These are phyloP conservation scores for Arenaria interpres DNA, from an alignment of 2,113 vertebrate species.

Conservation along the genomic window DNA sequence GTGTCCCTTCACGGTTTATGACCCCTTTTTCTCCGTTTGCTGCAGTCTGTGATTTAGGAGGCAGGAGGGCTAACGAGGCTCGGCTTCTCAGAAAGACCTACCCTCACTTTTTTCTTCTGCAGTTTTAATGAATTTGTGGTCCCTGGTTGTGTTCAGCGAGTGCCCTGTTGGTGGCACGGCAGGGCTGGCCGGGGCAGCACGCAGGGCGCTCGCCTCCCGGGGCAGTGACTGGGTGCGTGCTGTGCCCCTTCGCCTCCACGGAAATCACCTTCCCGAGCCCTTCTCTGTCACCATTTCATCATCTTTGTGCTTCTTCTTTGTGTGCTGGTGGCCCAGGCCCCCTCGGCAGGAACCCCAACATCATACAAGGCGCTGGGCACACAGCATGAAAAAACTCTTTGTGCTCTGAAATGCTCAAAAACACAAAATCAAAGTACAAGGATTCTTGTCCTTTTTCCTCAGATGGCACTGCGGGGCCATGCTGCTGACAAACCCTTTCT, in stretches of 20 bases:
- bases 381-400: fast-evolving
- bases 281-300: not conserved
- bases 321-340: not conserved
- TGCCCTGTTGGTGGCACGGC: not conserved
- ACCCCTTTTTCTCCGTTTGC: fast-evolving
- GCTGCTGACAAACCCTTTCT: not conserved
- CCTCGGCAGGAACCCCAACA: not conserved
- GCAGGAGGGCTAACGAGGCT: not conserved
- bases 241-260: not conserved
- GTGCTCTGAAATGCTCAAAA: not conserved
- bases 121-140: not conserved
- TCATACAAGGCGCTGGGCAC: fast-evolving
- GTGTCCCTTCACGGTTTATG: too few species aligned
- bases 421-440: fast-evolving
- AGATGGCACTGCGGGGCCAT: fast-evolving
- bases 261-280: not conserved
- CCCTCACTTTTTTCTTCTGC: not conserved
- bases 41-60: not conserved
- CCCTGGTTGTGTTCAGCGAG: not conserved
- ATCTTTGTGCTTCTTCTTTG: not conserved
- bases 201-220: fast-evolving
- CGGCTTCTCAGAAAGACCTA: not conserved
- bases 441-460: not conserved
- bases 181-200: not conserved
- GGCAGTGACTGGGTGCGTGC: fast-evolving